phyloP scores from a whole-genome alignment of 2,113 vertebrate genomes.

The Naja naja region DNA sequence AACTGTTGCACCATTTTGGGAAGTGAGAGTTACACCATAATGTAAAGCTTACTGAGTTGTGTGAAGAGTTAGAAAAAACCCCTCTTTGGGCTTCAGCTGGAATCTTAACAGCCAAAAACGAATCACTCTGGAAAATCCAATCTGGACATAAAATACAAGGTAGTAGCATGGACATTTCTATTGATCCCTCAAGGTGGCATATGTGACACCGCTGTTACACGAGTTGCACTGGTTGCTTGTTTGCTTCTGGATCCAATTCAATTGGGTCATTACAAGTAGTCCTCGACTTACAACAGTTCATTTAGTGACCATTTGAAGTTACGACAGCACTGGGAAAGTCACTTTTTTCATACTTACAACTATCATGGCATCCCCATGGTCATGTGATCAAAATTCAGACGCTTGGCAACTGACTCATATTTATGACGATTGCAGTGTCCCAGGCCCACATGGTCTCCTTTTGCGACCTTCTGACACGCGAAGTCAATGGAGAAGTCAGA shows the following conservation, averaged over 20 bases:
- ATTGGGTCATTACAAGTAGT: background rate
- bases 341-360: background rate
- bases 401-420: too few species aligned
- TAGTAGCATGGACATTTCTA: too few species aligned
- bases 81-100: too few species aligned
- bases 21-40: background rate
- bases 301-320: background rate
- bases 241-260: background rate
- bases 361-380: too few species aligned
- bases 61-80: background rate
- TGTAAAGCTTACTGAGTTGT: background rate
- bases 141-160: background rate
- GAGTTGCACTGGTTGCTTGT: background rate
- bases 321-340: background rate
- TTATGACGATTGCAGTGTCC: too few species aligned
- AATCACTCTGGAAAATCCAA: slow-evolving; percentile 5
- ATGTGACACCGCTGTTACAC: too few species aligned
- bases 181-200: too few species aligned
- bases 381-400: too few species aligned
- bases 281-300: background rate
- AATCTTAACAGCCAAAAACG: background rate
- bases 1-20: too few species aligned
- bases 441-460: too few species aligned
- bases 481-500: too few species aligned
- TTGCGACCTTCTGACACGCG: too few species aligned